Base-by-base conservation (phyloP, 1,140 invertebrate genomes). In the Lucilia sericata region DNA sequence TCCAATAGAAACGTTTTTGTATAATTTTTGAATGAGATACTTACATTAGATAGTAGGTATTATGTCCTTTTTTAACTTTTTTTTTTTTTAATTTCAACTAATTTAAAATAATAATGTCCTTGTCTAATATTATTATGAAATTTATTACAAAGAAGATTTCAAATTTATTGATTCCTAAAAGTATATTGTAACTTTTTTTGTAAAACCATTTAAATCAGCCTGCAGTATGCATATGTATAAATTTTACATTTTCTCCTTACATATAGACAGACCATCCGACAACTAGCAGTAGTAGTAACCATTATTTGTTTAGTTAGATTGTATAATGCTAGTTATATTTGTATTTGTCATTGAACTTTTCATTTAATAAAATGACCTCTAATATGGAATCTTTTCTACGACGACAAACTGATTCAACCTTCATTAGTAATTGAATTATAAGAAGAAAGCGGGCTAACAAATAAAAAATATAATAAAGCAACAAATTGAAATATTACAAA, bases 351-450 rank as follows among this genome's bases (percentile, higher is more conserved):
- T 80, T 80, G 76, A 80, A 80, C 76, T 80, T 51, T 80, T 70
- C 19, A 25, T 25, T 80, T 80, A 80, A 80, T 80, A 80, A 80
- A 80, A 80, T 80, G 76, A 80, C 76, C 76, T 49, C 76, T 51
- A 51, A 51, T 80, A 49, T 49, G 42, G 76, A 49, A 47, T n/a
- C 34, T 47, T 34, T 47, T 76, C 74, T 76, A 34, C 14, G 7
- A 78, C 47, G 12, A 80, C 47, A 25, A 80, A 80, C 76, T 80
- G 76, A 80, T 80, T 80, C 47, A 80, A 80, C 76, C 76, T 80
- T 80, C 76, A 25, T 80, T 80, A 80, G 76, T 80, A 80, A 80
- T 80, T 80, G 76, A 80, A 80, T 80, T 80, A 80, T 49, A 78
- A 60, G 51, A 60, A 60, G 55, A 60, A n/a, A n/a, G 55, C 55